These are phyloP conservation scores for Danaus melanippus DNA, from an alignment of 1,140 invertebrate genomes.

Conservation along the genomic window DNA sequence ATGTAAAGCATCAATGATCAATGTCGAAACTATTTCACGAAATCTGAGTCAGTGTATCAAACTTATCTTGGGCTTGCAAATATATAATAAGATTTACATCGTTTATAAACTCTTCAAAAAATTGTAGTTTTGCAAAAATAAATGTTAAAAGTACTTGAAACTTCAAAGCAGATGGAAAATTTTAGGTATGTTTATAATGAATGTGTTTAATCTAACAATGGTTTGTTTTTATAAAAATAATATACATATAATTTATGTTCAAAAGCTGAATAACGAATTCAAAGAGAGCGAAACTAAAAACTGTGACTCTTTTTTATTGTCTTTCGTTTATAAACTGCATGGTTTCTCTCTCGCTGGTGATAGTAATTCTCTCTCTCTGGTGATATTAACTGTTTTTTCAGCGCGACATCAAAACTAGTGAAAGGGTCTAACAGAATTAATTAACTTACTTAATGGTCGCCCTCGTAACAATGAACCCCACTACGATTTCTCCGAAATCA, in stretches of 20 bases:
- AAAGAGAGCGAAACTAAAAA: no score
- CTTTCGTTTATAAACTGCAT: no score
- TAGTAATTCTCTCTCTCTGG: no score
- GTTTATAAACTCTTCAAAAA: slow-evolving; percentile 5
- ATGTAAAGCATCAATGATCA: slow-evolving; percentile 5
- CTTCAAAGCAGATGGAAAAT: slow-evolving; percentile 2
- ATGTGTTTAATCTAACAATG: background rate
- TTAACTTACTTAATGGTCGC: slow-evolving; percentile 1
- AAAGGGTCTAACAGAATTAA: no score
- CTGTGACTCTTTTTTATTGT: no score
- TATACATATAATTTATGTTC: no score
- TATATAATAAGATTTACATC: slow-evolving; percentile 7
- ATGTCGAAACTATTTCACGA: slow-evolving; percentile 6
- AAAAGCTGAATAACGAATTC: no score
- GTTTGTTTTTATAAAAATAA: background rate
- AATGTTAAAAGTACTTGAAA: background rate
- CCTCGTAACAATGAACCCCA: slow-evolving; percentile 53
- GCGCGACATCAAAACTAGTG: no score
- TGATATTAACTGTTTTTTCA: no score
- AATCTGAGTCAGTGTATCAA: slow-evolving; percentile 12
- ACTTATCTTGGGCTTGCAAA: slow-evolving; percentile 10
- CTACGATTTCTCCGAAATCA: slow-evolving; percentile 75
- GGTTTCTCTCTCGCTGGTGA: no score
- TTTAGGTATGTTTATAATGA: slow-evolving; percentile 2
- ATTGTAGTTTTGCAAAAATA: slow-evolving; percentile 10